Conservation (phyloP, 2,797 vertebrate species). For the Phylloscopus collybita region DNA sequence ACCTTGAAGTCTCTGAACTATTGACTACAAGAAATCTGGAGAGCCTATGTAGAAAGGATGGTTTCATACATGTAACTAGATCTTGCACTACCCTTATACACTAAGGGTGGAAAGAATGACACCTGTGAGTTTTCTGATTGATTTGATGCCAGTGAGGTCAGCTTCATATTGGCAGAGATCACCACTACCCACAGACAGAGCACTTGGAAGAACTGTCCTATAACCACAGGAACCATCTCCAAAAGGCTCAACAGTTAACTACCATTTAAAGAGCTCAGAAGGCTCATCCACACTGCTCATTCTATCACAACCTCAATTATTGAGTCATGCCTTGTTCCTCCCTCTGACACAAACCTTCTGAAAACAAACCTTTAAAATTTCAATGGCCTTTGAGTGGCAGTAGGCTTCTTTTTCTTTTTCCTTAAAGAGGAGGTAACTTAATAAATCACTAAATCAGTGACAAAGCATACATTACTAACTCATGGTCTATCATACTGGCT, state of each 20-base stretch:
- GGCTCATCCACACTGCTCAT: not conserved
- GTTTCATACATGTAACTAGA: not conserved
- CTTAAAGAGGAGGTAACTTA: not conserved
- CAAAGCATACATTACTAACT: not conserved
- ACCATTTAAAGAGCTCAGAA: not conserved
- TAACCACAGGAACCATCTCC: not conserved
- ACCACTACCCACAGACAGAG: not conserved
- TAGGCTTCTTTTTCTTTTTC: not conserved
- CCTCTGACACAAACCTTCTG: not conserved
- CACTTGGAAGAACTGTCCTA: not conserved
- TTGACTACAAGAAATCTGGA: not conserved
- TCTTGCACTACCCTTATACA: not conserved
- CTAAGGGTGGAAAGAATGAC: not conserved
- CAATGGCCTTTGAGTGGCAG: not conserved
- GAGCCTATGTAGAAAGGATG: not conserved
- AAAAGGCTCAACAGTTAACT: not conserved
- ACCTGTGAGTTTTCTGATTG: not conserved
- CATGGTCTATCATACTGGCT: not conserved
- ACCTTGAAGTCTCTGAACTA: not conserved
- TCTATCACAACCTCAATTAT: not conserved
- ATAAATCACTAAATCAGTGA: not conserved
- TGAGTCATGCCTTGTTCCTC: not conserved
- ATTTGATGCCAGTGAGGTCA: not conserved
- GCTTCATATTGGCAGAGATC: not conserved
- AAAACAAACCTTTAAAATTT: not conserved